Evolutionary conservation across 1,140 invertebrate species (phyloP).

Genomic region (Drosophila insularis): DNA sequence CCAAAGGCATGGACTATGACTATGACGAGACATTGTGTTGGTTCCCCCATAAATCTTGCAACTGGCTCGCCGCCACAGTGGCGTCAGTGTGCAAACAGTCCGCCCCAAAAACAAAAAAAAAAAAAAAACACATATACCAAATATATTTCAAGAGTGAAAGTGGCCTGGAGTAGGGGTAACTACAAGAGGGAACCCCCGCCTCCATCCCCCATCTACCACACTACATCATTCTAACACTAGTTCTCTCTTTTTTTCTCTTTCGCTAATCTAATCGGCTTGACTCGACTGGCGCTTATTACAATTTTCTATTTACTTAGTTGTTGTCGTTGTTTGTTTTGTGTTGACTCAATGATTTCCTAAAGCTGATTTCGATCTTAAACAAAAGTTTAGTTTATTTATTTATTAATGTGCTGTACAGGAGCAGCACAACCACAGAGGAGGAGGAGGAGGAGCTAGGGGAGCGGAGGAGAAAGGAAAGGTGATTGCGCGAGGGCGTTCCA

Average conservation of each 20-base stretch:
- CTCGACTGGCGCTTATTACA: conserved; percentile 73
- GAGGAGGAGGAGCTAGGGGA: not conserved
- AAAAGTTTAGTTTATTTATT: conserved; percentile 28
- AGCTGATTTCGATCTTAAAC: conserved; percentile 30
- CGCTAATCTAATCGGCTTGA: conserved; percentile 65
- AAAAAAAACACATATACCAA: not conserved
- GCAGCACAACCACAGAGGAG: conserved; percentile 1
- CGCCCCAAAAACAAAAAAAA: not conserved
- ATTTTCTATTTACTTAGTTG: conserved; percentile 68
- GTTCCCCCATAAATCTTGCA: conserved; percentile 78
- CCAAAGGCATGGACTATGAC: conserved; percentile 10
- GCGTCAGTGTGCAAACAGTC: conserved; percentile 78
- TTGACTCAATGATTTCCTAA: conserved; percentile 52
- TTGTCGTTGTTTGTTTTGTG: conserved; percentile 42
- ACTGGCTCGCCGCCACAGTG: conserved; percentile 77
- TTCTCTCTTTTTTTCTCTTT: not conserved
- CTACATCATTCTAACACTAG: not conserved
- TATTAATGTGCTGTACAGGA: conserved; percentile 12
- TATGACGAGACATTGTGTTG: not conserved
- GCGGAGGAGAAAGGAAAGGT: not conserved
- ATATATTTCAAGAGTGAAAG: conserved; percentile 35
- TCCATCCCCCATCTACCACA: not conserved
- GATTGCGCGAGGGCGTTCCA: not conserved
- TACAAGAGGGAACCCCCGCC: conserved; percentile 13
- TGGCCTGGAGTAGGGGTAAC: conserved; percentile 10